A percentile compares a stretch with the other conserved stretches of the same genome.
Evolutionary conservation across 2,888 invertebrate genomes (phyloP).

Genomic region (Plagodis dolabraria): DNA sequence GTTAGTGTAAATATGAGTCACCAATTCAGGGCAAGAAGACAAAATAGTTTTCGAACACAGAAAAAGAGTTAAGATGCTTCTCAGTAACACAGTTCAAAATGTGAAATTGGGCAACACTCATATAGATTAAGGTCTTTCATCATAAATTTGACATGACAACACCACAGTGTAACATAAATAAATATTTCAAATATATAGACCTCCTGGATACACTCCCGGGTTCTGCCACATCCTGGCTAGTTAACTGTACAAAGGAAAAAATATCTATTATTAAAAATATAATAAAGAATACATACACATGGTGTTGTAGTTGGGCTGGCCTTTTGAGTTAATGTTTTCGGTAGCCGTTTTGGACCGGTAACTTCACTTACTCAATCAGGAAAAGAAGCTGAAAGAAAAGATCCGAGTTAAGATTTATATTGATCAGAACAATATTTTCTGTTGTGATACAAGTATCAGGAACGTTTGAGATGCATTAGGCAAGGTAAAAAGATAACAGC

Average conservation of each 20-base stretch:
- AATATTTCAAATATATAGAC: conserved; percentile 47
- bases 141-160: conserved; percentile 17
- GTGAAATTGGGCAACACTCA: too few species aligned
- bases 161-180: conserved; percentile 29
- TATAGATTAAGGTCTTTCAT: conserved; percentile 23
- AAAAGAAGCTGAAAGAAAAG: conserved; percentile 49
- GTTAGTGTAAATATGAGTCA: too few species aligned
- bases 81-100: too few species aligned
- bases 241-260: conserved; percentile 60
- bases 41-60: too few species aligned
- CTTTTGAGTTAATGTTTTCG: conserved; percentile 68
- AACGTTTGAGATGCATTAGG: too few species aligned
- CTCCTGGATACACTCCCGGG: conserved; percentile 79
- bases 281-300: conserved; percentile 77
- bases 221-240: conserved; percentile 75
- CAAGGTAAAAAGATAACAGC: too few species aligned
- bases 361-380: conserved; percentile 48
- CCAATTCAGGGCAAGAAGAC: too few species aligned
- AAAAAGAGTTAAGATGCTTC: too few species aligned
- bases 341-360: conserved; percentile 69
- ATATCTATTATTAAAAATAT: conserved; percentile 33
- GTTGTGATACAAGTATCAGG: too few species aligned
- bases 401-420: conserved; percentile 8
- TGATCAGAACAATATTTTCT: too few species aligned
- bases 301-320: conserved; percentile 77